Evolutionary conservation across 2,113 vertebrate species (phyloP).

Genomic region (Alethe castanea): DNA sequence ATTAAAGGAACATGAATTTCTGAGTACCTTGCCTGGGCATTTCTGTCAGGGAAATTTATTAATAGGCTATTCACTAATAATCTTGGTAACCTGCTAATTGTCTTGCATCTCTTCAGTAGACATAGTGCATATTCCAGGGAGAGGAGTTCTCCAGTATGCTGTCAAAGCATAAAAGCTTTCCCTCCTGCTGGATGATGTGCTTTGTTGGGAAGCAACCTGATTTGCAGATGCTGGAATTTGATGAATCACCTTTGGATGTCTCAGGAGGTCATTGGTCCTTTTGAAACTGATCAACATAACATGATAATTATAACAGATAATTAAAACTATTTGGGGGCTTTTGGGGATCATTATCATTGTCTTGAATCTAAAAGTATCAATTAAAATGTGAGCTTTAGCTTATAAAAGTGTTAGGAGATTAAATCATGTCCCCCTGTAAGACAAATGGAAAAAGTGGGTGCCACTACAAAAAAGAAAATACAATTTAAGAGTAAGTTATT

Average conservation of each 20-base stretch:
- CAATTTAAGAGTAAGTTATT: background rate
- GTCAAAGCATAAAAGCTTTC: background rate
- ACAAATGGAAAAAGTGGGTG: background rate
- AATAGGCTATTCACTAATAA: background rate
- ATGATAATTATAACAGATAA: background rate
- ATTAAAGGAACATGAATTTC: background rate
- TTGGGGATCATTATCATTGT: background rate
- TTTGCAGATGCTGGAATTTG: background rate
- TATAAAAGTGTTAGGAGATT: background rate
- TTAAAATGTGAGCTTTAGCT: background rate
- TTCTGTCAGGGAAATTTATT: background rate
- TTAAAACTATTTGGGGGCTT: background rate
- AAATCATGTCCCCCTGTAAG: background rate
- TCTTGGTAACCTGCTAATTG: background rate
- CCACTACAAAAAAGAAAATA: background rate
- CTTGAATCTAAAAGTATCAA: background rate
- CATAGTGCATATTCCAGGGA: background rate
- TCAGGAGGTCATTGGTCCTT: background rate
- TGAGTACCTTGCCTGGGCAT: background rate
- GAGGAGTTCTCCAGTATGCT: background rate
- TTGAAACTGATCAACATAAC: background rate
- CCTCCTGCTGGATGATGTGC: background rate
- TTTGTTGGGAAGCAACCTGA: background rate
- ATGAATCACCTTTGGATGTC: background rate
- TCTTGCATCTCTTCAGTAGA: background rate